Evolutionary conservation across 2,888 invertebrate species (phyloP).

Genomic region (Chironomus tentans): DNA sequence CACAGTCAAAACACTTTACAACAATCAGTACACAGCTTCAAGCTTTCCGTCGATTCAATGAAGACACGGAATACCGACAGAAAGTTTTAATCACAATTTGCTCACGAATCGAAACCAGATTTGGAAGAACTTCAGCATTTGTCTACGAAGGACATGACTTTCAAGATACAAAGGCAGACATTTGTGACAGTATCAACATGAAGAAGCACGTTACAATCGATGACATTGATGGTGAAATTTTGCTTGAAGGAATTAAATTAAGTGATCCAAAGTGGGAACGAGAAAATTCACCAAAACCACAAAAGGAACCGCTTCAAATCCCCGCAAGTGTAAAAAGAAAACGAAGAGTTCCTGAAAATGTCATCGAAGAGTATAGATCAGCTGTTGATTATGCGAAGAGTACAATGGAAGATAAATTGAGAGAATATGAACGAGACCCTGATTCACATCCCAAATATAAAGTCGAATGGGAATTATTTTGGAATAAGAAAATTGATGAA

Average conservation of each 20-base stretch:
- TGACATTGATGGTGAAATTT: not conserved
- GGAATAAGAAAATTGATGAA: constrained; percentile 76
- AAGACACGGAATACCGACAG: not conserved
- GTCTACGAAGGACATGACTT: not conserved
- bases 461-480: constrained; percentile 84
- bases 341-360: constrained; percentile 32
- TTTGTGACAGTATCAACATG: not conserved
- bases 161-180: not conserved
- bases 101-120: not conserved
- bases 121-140: not conserved
- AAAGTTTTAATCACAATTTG: not conserved
- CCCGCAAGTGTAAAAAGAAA: not conserved
- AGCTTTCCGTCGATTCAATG: not conserved
- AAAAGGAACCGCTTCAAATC: not conserved
- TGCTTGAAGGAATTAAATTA: not conserved
- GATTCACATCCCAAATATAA: constrained; percentile 83
- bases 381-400: constrained; percentile 39
- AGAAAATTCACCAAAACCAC: not conserved
- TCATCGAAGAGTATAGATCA: constrained; percentile 46
- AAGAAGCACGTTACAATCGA: not conserved
- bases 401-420: constrained; percentile 53
- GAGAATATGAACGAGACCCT: constrained; percentile 72
- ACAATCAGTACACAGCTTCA: not conserved
- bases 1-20: constrained; percentile 42
- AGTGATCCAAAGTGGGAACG: not conserved